Conservation (phyloP, 2,888 invertebrate species). For the Fabriciana adippe region DNA sequence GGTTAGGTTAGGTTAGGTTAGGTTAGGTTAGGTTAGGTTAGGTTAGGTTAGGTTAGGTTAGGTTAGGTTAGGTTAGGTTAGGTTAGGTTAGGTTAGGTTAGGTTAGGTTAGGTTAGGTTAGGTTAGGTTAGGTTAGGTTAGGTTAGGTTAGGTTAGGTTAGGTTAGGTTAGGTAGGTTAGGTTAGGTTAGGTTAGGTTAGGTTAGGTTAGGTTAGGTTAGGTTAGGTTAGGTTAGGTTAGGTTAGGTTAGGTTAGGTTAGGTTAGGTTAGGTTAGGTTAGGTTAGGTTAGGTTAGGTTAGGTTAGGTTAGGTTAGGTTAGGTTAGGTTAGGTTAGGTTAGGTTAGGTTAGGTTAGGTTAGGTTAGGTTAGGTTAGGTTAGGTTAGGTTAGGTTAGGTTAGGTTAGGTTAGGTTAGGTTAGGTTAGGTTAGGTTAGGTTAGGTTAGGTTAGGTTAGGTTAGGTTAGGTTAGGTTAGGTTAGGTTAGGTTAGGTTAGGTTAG, state of each 20-base stretch:
- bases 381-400: slow-evolving; percentile 38
- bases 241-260: slow-evolving; percentile 37
- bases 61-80: slow-evolving; percentile 1
- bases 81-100: slow-evolving; percentile 1
- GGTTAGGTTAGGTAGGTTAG: neutral
- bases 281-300: slow-evolving; percentile 38
- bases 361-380: slow-evolving; percentile 37
- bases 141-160: slow-evolving; percentile 37
- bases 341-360: slow-evolving; percentile 38
- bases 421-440: slow-evolving; percentile 33
- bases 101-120: slow-evolving; percentile 1
- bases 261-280: slow-evolving; percentile 39
- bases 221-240: slow-evolving; percentile 36
- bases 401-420: slow-evolving; percentile 37
- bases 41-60: slow-evolving; percentile 3
- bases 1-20: slow-evolving; percentile 1
- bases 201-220: slow-evolving; percentile 39
- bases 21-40: slow-evolving; percentile 1
- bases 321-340: slow-evolving; percentile 38
- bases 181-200: slow-evolving; percentile 37
- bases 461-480: slow-evolving; percentile 39
- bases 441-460: slow-evolving; percentile 35
- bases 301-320: slow-evolving; percentile 34
- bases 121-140: slow-evolving; percentile 27
- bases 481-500: slow-evolving; percentile 39